Evolutionary conservation across 1,140 invertebrate species (phyloP).

Genomic region (Lamellibrachia luymesi): DNA sequence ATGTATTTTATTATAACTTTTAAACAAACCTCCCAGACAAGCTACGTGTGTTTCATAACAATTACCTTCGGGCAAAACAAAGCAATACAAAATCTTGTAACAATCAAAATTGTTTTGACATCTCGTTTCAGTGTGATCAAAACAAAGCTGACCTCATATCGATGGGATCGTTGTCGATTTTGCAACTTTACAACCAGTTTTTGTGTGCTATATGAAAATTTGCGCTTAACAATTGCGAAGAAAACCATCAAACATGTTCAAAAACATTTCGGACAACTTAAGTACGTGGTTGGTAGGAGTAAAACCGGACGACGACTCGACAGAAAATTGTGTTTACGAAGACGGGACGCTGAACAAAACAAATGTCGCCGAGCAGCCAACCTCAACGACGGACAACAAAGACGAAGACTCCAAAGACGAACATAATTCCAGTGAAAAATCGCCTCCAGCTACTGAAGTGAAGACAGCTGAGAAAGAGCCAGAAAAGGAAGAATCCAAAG

Average conservation of each 20-base stretch:
- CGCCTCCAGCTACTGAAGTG: constrained; percentile 20
- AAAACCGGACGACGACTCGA: constrained; percentile 5
- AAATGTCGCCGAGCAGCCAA: not conserved
- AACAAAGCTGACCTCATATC: not conserved
- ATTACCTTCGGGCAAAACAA: not conserved
- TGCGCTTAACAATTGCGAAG: not conserved
- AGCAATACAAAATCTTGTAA: not conserved
- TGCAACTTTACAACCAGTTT: not conserved
- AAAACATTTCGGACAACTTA: constrained; percentile 11
- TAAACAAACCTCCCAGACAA: not conserved
- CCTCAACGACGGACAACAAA: not conserved
- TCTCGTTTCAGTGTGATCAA: constrained; percentile 4
- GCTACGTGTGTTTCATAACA: not conserved
- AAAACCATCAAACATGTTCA: not conserved
- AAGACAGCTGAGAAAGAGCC: constrained; percentile 28
- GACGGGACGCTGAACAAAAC: not conserved
- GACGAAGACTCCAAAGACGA: constrained; percentile 46
- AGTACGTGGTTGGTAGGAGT: constrained; percentile 14
- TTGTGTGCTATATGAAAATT: not conserved
- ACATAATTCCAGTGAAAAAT: constrained; percentile 18
- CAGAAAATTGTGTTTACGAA: constrained; percentile 8
- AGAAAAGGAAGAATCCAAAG: constrained; percentile 29
- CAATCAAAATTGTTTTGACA: not conserved
- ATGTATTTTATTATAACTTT: not conserved
- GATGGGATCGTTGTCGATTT: not conserved